Percentiles rank a stretch among this genome's conserved stretches.
Evolutionary conservation across 92 coral and sea anemone genomes (phyloP).

Genomic region (Epizoanthus ramosus): DNA sequence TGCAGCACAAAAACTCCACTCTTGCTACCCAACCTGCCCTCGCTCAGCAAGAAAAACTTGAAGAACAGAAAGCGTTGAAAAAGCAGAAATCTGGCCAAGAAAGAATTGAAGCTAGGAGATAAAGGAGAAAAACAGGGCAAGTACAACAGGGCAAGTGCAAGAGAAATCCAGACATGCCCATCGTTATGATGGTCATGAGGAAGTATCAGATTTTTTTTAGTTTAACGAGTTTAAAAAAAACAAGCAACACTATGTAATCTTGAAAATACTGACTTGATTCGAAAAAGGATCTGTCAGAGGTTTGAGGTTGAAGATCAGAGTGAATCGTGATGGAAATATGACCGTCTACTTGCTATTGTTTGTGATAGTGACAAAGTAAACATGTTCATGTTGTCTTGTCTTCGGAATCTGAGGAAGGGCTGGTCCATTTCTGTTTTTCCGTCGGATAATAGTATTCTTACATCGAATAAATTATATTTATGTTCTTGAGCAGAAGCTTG

Average conservation of each 20-base stretch:
- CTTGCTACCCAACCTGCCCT: neutral
- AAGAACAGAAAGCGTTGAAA: neutral
- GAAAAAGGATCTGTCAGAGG: constrained; percentile 28
- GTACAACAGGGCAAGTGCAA: neutral
- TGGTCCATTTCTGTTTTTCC: too few relatives aligned
- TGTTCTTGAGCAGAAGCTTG: too few relatives aligned
- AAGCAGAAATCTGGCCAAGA: neutral
- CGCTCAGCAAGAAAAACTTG: too few relatives aligned
- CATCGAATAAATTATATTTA: too few relatives aligned
- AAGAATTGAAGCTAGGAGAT: too few relatives aligned
- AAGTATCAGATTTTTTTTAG: neutral
- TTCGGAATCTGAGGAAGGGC: too few relatives aligned
- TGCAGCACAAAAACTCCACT: too few relatives aligned
- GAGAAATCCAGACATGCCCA: constrained; percentile 40
- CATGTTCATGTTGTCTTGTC: too few relatives aligned
- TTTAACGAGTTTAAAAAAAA: constrained; percentile 16
- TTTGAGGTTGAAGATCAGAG: constrained; percentile 32
- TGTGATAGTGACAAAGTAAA: neutral
- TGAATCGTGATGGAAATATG: constrained; percentile 31
- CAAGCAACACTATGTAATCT: constrained; percentile 19
- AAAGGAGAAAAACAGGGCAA: too few relatives aligned
- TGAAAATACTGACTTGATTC: constrained; percentile 21
- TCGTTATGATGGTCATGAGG: constrained; percentile 35
- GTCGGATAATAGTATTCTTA: too few relatives aligned
- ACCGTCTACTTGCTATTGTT: constrained; percentile 13